Evolutionary conservation across 2,797 vertebrate genomes (phyloP), one percentile per base, ranked within the genome.

Genomic region (Cuniculus paca): DNA sequence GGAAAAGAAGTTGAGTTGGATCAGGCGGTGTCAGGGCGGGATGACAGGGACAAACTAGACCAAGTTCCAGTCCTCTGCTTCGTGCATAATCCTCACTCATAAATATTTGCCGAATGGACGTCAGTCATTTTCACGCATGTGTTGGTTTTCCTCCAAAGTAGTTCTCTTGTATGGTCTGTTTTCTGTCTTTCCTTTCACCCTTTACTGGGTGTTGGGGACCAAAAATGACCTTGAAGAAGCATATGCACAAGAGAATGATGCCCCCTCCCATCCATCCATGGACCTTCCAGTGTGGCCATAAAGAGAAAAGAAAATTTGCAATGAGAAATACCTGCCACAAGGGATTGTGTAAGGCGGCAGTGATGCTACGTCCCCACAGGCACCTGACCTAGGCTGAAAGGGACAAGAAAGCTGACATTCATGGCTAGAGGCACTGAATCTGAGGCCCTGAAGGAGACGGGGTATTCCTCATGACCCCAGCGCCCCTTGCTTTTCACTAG

Each of bases 61-160:
- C 31, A 2, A 2, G 6, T 16, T 28, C 20, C 11, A 13, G 2
- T 0, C 22, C 8, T 14, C 3, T 65, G 26, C 31, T 11, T 13
- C 26, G 24, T 12, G 14, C 58, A 2, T 45, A 17, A 45, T 36
- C 54, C 34, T 92, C 72, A 12, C 48, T 70, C 65, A 28, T 50
- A 92, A 77, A 60, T 77, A 65, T 36, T 63, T 94, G 87, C 45
- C 31, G n/a, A 84, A 3, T 31, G 42, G 14, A 85, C 77, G 78
- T 42, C 34, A 26, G 85, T 81, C 28, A 9, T 52, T 45, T 39
- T 9, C 0, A 1, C 6, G 42, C 34, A 10, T 13, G 22, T 28
- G 50, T 22, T 39, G 19, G 22, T 12, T 34, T 48, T 78, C 83
- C 92, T 79, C 31, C 84, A 52, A 19, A 22, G 24, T 7, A 8